A percentile compares a stretch with the other conserved stretches of the same genome.
phyloP scores from a whole-genome alignment of 2,888 invertebrate species.

The Drosophila flavopinicola region DNA sequence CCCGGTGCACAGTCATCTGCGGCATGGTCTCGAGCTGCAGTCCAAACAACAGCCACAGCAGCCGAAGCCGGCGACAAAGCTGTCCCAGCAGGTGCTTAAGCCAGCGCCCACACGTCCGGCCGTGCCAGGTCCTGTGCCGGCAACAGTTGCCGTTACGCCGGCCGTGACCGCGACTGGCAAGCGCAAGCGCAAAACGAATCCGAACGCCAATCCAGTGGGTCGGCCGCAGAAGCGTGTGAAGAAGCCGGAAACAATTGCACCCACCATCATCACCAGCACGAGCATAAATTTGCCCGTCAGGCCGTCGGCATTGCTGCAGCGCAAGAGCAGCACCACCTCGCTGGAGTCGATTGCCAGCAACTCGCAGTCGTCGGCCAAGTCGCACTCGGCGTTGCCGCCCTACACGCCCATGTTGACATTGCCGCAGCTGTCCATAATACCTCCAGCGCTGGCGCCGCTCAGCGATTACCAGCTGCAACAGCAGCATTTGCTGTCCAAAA shows the following conservation, averaged over 20 bases:
- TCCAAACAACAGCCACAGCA: conserved; percentile 10
- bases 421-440: conserved; percentile 58
- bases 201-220: conserved; percentile 72
- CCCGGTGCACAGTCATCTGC: conserved; percentile 92
- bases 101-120: conserved; percentile 17
- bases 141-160: conserved; percentile 11
- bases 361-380: conserved; percentile 78
- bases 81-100: conserved; percentile 15
- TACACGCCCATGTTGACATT: conserved; percentile 44
- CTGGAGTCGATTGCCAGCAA: conserved; percentile 83
- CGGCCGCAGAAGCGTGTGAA: conserved; percentile 86
- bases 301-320: conserved; percentile 73
- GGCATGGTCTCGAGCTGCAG: conserved; percentile 86
- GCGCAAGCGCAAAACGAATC: conserved; percentile 74
- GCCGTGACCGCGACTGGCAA: conserved; percentile 13
- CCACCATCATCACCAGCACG: conserved; percentile 6
- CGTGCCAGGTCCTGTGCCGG: conserved; percentile 19
- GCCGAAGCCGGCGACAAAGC: conserved; percentile 13
- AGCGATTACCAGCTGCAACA: conserved; percentile 48
- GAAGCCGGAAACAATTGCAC: conserved; percentile 75
- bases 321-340: conserved; percentile 83
- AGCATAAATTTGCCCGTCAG: conserved; percentile 17
- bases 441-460: conserved; percentile 77
- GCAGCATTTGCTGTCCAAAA: conserved; percentile 19
- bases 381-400: conserved; percentile 57